Base-by-base conservation (phyloP, 2,888 invertebrate species). In the Pheosia gnoma region DNA sequence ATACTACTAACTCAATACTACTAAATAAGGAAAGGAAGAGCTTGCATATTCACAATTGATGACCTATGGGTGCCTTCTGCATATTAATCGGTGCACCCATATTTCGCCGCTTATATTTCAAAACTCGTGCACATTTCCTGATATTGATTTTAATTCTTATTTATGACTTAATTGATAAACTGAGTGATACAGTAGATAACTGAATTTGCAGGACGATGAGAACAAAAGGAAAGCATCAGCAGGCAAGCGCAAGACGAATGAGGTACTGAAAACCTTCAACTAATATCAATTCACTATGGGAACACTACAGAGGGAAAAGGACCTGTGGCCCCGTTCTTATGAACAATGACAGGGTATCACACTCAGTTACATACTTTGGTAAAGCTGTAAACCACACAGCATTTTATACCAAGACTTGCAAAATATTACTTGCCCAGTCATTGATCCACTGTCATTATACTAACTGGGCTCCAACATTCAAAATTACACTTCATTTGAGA, bases 261-360 rank as follows among this genome's bases (percentile, higher is more conserved):
- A 94, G 93, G 94, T 93, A 94, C 91, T 91, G 91, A 92, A 92
- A 91, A 91, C 93, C 92, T 91, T 92, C 89, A 92, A 86, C 88
- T 92, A 89, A 90, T 88, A 89, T 85, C 76, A 76, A 70, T 78
- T 71, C 71, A 69, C 72, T 68, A 63, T 68, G 70, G 68, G 74
- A 71, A 77, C 77, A 78, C 77, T 82, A 83, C 88, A 89, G 87
- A 89, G 88, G 91, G 88, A 85, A 90, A 90, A 91, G 90, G 89
- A 86, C 80, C 76, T 71, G 65, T 65, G 70, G 75, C 78, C 81
- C 83, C 78, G 77, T 80, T 83, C 75, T 83, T 66, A 68, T 77
- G 72, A 78, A 78, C 66, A 57, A 75, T 82, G 77, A 78, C 75
- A 74, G 77, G 60, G 36, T 52, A 52, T 10, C 65, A 51, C 41